Evolutionary conservation across 2,797 vertebrate genomes (phyloP).

Genomic region (Chelmon rostratus): DNA sequence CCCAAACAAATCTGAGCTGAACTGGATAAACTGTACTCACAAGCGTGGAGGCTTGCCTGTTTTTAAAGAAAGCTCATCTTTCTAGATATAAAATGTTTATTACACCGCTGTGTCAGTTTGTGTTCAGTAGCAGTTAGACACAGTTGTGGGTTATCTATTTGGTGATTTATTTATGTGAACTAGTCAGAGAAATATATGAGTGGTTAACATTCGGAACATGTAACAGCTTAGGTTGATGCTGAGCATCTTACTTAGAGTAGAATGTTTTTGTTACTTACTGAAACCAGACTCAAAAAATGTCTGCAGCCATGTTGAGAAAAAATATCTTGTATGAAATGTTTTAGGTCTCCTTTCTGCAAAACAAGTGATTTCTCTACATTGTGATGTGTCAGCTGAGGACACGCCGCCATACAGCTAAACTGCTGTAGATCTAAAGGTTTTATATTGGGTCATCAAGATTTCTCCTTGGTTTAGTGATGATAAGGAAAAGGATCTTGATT

Average conservation of each 20-base stretch:
- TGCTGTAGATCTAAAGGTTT: slow-evolving; percentile 55
- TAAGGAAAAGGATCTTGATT: slow-evolving; percentile 39
- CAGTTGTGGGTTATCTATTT: slow-evolving; percentile 81
- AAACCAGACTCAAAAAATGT: slow-evolving; percentile 60
- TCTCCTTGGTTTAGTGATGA: slow-evolving; percentile 33
- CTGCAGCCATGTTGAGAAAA: slow-evolving; percentile 61
- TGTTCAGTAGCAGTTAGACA: slow-evolving; percentile 85
- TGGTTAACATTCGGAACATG: slow-evolving; percentile 75
- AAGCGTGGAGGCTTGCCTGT: slow-evolving; percentile 46
- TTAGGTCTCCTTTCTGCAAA: slow-evolving; percentile 63
- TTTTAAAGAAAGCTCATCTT: slow-evolving; percentile 65
- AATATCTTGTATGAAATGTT: slow-evolving; percentile 58
- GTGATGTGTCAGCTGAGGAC: slow-evolving; percentile 60
- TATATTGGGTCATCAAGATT: slow-evolving; percentile 34
- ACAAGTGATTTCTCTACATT: slow-evolving; percentile 52
- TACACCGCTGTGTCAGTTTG: slow-evolving; percentile 83
- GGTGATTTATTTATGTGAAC: slow-evolving; percentile 85
- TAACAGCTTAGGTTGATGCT: slow-evolving; percentile 78
- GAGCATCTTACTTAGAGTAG: slow-evolving; percentile 79
- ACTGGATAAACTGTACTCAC: slow-evolving; percentile 66
- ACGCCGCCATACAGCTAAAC: slow-evolving; percentile 50
- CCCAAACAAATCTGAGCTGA: slow-evolving; percentile 50
- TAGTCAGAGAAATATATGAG: slow-evolving; percentile 77
- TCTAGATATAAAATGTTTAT: slow-evolving; percentile 80
- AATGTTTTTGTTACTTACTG: slow-evolving; percentile 67